Evolutionary conservation across 2,797 vertebrate genomes (phyloP), one percentile per base, ranked within the genome.

Genomic region (Gila robusta): DNA sequence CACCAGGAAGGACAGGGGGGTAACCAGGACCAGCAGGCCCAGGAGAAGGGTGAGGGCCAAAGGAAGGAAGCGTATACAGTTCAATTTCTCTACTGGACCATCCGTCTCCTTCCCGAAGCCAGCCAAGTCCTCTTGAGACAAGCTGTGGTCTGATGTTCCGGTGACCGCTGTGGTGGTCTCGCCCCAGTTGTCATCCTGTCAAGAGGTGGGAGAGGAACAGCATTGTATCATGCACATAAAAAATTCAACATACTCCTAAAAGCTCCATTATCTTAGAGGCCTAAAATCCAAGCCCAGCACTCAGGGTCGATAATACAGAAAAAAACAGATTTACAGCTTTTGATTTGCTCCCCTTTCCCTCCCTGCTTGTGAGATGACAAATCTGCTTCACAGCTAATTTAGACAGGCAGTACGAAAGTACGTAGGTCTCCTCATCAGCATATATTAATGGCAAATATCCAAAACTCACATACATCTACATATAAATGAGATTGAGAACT

Each of bases 111-210:
- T 98, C 85, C 96, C 97, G 84, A 97, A 96, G 72, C 96, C 95
- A 3, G 97, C 96, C 89, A 99, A 96, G 92, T 99, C 98, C 94
- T 99, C 98, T 91, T 98, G 97, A 71, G 98, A 99, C 44, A 98
- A 92, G 87, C 98, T 99, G 89, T 98, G 97, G 92, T 99, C 98
- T 0, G 98, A 99, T 3, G 98, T 99, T 84, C 98, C 98, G 0
- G 98, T 99, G 91, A 99, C 97, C 0, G 98, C 98, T 0, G 98
- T 99, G 0, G 98, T 99, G 89, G 98, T 99, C 92, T 99, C 98
- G 12, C 97, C 98, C 98, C 98, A 99, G 95, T 98, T 98, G 90
- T 99, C 98, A 93, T 99, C 98, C 98, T 99, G 91, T 59, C n/a
- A 54, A 80, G 14, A 76, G 41, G n/a, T 32, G 41, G 49, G 16